Base-by-base conservation (phyloP, 2,888 invertebrate species). In the Drosophila fulvimacula region DNA sequence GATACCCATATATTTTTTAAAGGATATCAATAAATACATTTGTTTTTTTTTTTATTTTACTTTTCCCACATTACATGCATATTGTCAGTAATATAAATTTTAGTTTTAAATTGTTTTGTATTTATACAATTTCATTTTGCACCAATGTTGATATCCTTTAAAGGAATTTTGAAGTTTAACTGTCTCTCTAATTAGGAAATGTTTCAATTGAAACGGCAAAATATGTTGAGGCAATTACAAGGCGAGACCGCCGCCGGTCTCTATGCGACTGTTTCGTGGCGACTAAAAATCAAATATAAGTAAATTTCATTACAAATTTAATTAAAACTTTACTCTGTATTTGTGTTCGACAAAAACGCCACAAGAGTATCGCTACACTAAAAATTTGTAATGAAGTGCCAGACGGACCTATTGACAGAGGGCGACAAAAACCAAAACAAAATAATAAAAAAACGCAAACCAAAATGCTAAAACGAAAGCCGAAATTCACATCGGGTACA, bases 221-320 rank as follows among this genome's bases (percentile, higher is more conserved):
- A 63, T 82, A 66, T 52, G 59, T 58, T 73, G 38, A 57, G 52
- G 69, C 67, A 82, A 82, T 82, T 61, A 69, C 32, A 61, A 69
- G 61, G 52, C 63, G 60, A 69, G 61, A 55, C 63, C 62, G 60
- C 21, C 68, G 69, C 55, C 60, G 73, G 85, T 83, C 66, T 51
- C 88, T 53, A 73, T 67, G 83, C 83, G 78, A 83, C 83, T 75
- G 81, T 88, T 78, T 75, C 83, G 69, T 67, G 73, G 86, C 69
- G 67, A 83, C 82, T 61, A 63, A 80, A 82, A 83, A 83, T 82
- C 81, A 88, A 88, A 88, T 85, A 66, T 80, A 85, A 83, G 77
- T 74, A 67, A 80, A 80, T 78, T 88, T 85, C 68, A 62, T 80
- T 82, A 52, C 69, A 70, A 74, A 78, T 85, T 83, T 83, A 83